phyloP scores from a whole-genome alignment of 2,888 invertebrate species.

The Eupithecia centaureata region DNA sequence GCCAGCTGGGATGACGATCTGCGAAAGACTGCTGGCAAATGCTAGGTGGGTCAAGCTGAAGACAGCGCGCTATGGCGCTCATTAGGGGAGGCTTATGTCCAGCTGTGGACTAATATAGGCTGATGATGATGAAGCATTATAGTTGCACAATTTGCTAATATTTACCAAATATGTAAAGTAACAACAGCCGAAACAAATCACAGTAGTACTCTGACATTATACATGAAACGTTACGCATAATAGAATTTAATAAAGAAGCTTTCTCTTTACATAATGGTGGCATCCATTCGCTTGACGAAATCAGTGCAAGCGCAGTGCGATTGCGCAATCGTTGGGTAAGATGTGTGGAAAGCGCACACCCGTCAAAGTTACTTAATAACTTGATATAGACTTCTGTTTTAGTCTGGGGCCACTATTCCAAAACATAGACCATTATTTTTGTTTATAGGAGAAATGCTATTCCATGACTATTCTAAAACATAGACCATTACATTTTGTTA shows the following conservation, averaged over 20 bases:
- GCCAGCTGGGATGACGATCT: too few species aligned
- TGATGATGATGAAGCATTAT: too few species aligned
- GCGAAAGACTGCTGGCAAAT: too few species aligned
- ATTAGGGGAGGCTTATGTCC: too few species aligned
- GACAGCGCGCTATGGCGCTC: too few species aligned
- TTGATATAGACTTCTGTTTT: slow-evolving; percentile 37
- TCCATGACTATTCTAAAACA: background rate
- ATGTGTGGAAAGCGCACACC: slow-evolving; percentile 54
- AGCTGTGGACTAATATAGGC: too few species aligned
- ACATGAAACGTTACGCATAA: slow-evolving; percentile 46
- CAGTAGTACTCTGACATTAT: slow-evolving; percentile 24
- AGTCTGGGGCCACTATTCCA: background rate
- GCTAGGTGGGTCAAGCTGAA: too few species aligned
- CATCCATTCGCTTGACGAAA: slow-evolving; percentile 73
- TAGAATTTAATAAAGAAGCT: slow-evolving; percentile 64
- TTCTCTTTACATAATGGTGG: slow-evolving; percentile 76
- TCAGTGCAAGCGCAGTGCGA: slow-evolving; percentile 64
- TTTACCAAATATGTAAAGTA: slow-evolving; percentile 5
- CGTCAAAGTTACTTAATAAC: slow-evolving; percentile 41
- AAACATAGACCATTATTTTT: background rate
- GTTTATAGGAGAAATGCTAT: background rate
- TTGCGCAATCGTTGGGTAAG: slow-evolving; percentile 54
- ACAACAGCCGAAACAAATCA: slow-evolving; percentile 19
- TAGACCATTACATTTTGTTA: background rate
- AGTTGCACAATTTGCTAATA: too few species aligned